Base-by-base conservation (phyloP, 2,888 invertebrate species). In the Amorpha juglandis region DNA sequence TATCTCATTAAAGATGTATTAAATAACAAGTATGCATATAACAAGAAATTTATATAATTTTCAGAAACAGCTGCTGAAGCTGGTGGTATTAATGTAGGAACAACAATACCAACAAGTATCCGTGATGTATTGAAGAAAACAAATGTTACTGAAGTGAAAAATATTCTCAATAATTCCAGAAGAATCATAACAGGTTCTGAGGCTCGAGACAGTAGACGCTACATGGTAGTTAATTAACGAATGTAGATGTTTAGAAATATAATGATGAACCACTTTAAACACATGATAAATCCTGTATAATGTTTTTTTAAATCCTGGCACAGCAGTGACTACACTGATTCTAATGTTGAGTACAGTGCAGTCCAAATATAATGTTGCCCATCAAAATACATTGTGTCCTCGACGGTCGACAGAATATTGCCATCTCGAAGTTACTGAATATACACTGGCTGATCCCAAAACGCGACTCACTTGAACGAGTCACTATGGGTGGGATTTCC, bases 131-230 rank as follows among this genome's bases (percentile, higher is more conserved):
- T 90, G 14, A 78, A 78, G 21, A 78, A 78, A 1, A 73, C 82
- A 0, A 86, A 89, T 64, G 71, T 72, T 0, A 75, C 72, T n/a
- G 73, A 85, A 47, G 67, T 88, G 1, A 72, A 67, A 16, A 19
- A 70, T 1, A 50, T 80, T 6, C 68, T 89, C 1, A 87, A 87
- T 48, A 78, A 78, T 14, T 78, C 84, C 0, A 82, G 90, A 67
- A 82, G 90, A 69, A 90, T 90, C 33, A 67, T 90, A 0, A 68
- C 70, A 35, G 89, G 89, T 0, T 63, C 66, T 7, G 85, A 86
- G 67, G 80, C 78, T 0, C 68, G 65, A 1, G 69, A 74, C 1
- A 74, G 64, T 14, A 85, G 86, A 62, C 90, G 89, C 63, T 91
- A 90, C 62, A 90, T 91, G 90, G 91, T 90, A 80, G 8, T 19